Evolutionary conservation across 2,797 vertebrate genomes (phyloP).

Genomic region (Gymnocypris eckloni): DNA sequence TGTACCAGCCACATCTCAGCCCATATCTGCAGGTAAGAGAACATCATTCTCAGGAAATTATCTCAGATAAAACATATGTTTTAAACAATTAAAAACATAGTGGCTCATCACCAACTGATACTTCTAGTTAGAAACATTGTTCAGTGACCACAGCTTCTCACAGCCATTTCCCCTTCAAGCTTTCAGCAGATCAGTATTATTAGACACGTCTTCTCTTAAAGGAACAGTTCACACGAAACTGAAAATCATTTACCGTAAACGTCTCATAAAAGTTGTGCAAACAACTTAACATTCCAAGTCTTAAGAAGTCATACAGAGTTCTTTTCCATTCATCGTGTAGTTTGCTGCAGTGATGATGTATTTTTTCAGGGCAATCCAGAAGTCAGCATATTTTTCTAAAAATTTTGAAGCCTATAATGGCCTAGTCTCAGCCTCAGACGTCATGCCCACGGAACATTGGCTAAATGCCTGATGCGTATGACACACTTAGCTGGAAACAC

Average conservation of each 20-base stretch:
- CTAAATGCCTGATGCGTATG: too few species aligned
- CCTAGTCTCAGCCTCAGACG: too few species aligned
- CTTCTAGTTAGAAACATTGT: not conserved
- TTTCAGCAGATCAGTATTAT: not conserved
- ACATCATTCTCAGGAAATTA: not conserved
- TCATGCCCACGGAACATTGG: too few species aligned
- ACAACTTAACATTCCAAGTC: too few species aligned
- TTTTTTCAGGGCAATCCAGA: not conserved
- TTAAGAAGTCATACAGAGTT: not conserved
- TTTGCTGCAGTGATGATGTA: not conserved
- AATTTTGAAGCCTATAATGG: too few species aligned
- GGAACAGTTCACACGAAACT: too few species aligned
- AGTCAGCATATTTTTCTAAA: too few species aligned
- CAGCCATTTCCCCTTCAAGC: not conserved
- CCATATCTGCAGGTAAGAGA: not conserved
- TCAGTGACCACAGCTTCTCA: not conserved
- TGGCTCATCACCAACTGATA: not conserved
- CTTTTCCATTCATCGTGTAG: not conserved
- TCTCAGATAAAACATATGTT: too few species aligned
- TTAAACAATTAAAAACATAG: not conserved
- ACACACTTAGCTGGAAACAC: too few species aligned
- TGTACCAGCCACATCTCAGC: constrained; percentile 1
- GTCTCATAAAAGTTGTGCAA: not conserved
- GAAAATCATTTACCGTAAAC: not conserved
- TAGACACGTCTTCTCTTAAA: not conserved